A percentile compares a stretch with the other conserved stretches of the same genome.
Evolutionary conservation across 2,797 vertebrate genomes (phyloP).

Genomic region (Takifugu rubripes): DNA sequence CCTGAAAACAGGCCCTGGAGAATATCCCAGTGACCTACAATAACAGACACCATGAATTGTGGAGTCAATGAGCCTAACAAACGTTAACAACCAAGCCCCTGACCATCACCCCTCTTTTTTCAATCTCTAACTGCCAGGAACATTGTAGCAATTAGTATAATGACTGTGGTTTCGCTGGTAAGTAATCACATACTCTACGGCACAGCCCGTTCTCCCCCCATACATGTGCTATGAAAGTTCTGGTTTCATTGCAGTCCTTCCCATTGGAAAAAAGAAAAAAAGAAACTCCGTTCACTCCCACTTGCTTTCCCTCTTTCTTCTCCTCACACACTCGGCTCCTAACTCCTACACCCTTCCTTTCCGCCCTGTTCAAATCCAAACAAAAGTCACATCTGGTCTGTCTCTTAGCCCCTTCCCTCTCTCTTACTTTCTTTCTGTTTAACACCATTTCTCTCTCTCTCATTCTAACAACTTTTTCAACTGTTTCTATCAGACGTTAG

Average conservation of each 20-base stretch:
- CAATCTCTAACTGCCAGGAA: slow-evolving; percentile 64
- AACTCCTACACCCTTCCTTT: slow-evolving; percentile 77
- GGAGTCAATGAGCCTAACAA: slow-evolving; percentile 74
- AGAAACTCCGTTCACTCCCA: slow-evolving; percentile 48
- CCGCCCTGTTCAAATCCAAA: slow-evolving; percentile 80
- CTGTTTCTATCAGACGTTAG: slow-evolving; percentile 52
- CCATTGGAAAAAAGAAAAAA: slow-evolving; percentile 21
- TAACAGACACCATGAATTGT: slow-evolving; percentile 69
- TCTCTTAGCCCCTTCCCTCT: slow-evolving; percentile 67
- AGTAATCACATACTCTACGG: slow-evolving; percentile 73
- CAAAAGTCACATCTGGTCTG: slow-evolving; percentile 84
- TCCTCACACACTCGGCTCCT: slow-evolving; percentile 55
- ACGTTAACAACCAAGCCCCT: slow-evolving; percentile 66
- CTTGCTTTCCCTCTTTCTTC: slow-evolving; percentile 58
- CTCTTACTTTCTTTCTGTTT: slow-evolving; percentile 56
- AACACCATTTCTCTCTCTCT: slow-evolving; percentile 61
- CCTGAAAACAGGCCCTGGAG: slow-evolving; percentile 40
- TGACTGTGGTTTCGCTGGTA: slow-evolving; percentile 76
- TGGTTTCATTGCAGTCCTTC: slow-evolving; percentile 69
- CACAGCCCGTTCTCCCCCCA: slow-evolving; percentile 44
- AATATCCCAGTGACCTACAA: slow-evolving; percentile 49
- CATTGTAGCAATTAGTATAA: slow-evolving; percentile 78
- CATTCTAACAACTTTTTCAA: slow-evolving; percentile 45
- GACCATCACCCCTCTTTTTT: slow-evolving; percentile 7
- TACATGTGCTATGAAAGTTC: slow-evolving; percentile 69